Evolutionary conservation across 2,888 invertebrate species (phyloP), one percentile per base, ranked within the genome.

Genomic region (Drosophila histrio): DNA sequence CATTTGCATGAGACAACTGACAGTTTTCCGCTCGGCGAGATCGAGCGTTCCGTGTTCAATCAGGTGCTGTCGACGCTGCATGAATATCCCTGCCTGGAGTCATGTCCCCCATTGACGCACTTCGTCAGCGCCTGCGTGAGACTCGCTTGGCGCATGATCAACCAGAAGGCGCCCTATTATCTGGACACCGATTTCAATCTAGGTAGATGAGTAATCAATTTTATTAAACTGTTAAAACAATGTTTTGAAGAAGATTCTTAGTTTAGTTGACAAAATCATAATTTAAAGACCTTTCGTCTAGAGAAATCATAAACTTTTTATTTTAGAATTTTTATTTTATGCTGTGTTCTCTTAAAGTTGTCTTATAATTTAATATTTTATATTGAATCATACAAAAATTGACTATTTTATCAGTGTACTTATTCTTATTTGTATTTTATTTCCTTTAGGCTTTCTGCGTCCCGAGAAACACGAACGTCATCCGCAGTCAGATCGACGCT

Each of bases 41-140:
- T 94, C 3, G 95, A 95, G 89, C 92, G 94, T 52, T 94, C 94
- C 66, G 95, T 95, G 13, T 92, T 94, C 49, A 94, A 93, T 77
- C 94, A 94, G 93, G 95, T 99, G 72, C 95, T 97, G 91, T 95
- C 95, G 75, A 98, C 98, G 0, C 93, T 99, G 15, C 97, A 97
- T 89, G 98, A 98, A 93, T 99, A 98, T 92, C 97, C 97, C 28
- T 96, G 97, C 90, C 93, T 99, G 86, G 95, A 95, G 76, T 92
- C 94, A 0, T 98, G 97, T 90, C 93, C 93, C 1, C 95, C 96
- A 24, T 93, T 98, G 59, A 94, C 95, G 84, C 94, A 95, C 79
- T 97, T 97, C 91, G 96, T 97, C 53, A 93, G 95, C 26, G 95
- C 96, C 36, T 96, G 97, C 66, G 96, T 97, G 38, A 94, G 96